These are phyloP conservation scores for Diloba caeruleocephala DNA, from an alignment of 2,888 invertebrate species.

Conservation along the genomic window DNA sequence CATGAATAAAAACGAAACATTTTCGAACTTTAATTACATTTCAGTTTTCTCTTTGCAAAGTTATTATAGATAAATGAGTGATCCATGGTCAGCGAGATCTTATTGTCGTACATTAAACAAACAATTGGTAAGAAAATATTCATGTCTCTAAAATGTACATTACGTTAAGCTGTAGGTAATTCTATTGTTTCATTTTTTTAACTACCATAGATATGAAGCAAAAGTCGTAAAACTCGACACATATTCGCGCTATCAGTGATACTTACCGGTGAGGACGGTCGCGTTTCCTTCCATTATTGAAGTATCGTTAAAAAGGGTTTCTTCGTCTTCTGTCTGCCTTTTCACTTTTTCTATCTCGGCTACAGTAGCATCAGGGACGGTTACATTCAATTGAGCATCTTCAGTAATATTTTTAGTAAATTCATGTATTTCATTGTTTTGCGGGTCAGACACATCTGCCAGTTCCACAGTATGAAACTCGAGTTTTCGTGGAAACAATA, in stretches of 20 bases:
- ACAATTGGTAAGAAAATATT: too few species aligned
- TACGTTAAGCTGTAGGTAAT: too few species aligned
- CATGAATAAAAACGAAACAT: slow-evolving; percentile 1
- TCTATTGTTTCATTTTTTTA: slow-evolving; percentile 22
- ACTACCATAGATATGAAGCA: background rate
- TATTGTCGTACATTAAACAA: slow-evolving; percentile 29
- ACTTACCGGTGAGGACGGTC: slow-evolving; percentile 62
- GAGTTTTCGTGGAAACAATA: slow-evolving; percentile 72
- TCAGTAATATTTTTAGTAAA: slow-evolving; percentile 43
- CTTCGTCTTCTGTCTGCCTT: slow-evolving; percentile 54
- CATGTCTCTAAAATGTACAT: too few species aligned
- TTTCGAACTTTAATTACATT: slow-evolving; percentile 25
- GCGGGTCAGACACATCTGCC: slow-evolving; percentile 40
- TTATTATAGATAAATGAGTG: slow-evolving; percentile 31
- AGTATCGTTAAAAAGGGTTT: slow-evolving; percentile 39
- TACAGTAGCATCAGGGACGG: slow-evolving; percentile 36
- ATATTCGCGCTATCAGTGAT: background rate
- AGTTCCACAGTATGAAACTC: slow-evolving; percentile 70
- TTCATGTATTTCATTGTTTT: slow-evolving; percentile 35
- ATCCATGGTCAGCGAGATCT: slow-evolving; percentile 30
- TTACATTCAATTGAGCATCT: slow-evolving; percentile 57
- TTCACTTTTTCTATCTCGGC: slow-evolving; percentile 55
- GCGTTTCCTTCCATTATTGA: slow-evolving; percentile 52
- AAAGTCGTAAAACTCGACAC: slow-evolving; percentile 7
- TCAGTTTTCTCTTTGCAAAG: slow-evolving; percentile 21